Conservation (phyloP, 2,113 vertebrate species). For the Fregetta grallaria region DNA sequence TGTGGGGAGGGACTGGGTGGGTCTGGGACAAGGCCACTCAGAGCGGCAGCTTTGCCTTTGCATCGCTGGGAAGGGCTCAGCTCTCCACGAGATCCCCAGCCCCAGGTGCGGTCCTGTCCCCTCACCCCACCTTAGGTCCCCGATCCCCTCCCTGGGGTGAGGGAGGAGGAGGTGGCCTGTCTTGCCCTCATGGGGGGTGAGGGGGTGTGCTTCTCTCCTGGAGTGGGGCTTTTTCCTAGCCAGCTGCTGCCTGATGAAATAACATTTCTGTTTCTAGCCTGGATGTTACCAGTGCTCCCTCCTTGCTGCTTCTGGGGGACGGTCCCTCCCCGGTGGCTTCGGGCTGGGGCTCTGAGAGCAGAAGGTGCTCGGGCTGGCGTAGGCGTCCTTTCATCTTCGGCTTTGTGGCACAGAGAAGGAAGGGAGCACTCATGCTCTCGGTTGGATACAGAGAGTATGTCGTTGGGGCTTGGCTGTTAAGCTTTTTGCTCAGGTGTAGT, state of each 20-base stretch:
- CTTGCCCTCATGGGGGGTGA: accelerated
- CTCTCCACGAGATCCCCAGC: no score
- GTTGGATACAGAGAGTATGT: not conserved
- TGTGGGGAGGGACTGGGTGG: not conserved
- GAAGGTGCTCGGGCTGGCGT: not conserved
- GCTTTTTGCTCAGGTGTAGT: not conserved
- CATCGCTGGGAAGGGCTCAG: not conserved
- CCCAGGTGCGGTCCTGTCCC: not conserved
- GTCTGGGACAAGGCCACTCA: not conserved
- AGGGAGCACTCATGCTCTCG: not conserved
- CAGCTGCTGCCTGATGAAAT: not conserved
- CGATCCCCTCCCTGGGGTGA: accelerated
- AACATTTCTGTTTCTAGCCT: not conserved
- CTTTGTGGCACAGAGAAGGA: not conserved
- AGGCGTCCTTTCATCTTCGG: not conserved
- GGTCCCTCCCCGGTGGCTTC: not conserved
- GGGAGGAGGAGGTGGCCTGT: no score
- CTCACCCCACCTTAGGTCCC: not conserved
- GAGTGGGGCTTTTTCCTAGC: no score
- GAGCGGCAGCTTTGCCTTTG: not conserved
- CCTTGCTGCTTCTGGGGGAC: not conserved
- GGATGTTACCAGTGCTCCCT: not conserved
- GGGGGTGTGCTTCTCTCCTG: not conserved
- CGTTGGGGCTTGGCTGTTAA: not conserved
- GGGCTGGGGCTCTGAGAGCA: not conserved